Conservation (phyloP, 2,888 invertebrate genomes). For the Aphrophora alni region DNA sequence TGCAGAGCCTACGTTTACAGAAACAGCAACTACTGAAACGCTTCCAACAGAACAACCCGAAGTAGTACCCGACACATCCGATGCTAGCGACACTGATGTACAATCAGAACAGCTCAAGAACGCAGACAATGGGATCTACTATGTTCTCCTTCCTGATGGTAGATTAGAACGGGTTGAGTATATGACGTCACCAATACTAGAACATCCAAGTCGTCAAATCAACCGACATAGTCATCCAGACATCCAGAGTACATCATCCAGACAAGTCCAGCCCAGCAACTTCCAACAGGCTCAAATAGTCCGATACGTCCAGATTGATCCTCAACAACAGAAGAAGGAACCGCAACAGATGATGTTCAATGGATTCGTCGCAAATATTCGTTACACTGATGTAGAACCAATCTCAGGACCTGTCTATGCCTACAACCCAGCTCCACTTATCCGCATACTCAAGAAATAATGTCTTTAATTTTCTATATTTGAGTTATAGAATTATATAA, state of each 20-base stretch:
- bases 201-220: too few species aligned
- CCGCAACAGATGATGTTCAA: too few species aligned
- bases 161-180: constrained; percentile 49
- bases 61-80: not conserved
- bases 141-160: constrained; percentile 50
- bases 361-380: constrained; percentile 47
- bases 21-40: not conserved
- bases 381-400: constrained; percentile 51
- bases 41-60: constrained; percentile 28
- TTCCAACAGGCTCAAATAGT: too few species aligned
- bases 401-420: constrained; percentile 50
- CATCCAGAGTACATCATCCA: not conserved
- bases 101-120: constrained; percentile 22
- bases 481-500: not conserved
- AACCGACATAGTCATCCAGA: too few species aligned
- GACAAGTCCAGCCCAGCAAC: too few species aligned
- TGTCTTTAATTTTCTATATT: not conserved
- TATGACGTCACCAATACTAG: constrained; percentile 36
- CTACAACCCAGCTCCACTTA: constrained; percentile 46
- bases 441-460: constrained; percentile 41
- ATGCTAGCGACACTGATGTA: not conserved
- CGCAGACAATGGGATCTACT: constrained; percentile 47
- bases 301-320: too few species aligned
- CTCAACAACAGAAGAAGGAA: too few species aligned
- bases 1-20: not conserved